Evolutionary conservation across 1,140 invertebrate genomes (phyloP), one percentile per base, ranked within the genome.

Genomic region (Thaumatotibia leucotreta): DNA sequence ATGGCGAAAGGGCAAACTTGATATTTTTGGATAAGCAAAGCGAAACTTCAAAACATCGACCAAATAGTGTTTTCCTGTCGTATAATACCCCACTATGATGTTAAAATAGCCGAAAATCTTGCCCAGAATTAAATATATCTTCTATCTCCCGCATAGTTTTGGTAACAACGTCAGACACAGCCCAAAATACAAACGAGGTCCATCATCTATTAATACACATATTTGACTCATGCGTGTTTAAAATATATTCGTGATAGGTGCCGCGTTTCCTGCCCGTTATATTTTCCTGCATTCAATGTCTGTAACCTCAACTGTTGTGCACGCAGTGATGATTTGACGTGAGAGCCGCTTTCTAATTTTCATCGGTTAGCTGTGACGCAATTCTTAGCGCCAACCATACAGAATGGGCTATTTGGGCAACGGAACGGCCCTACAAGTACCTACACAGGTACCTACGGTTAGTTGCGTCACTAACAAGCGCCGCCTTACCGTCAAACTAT

Each of bases 331-430:
- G 66, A 73, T 70, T 72, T 72, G 50, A 69, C 61, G 66, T 65
- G 17, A 69, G 65, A 69, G 67, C 73, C 73, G 66, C 77, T 79
- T 77, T 79, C 77, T 79, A 77, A 79, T 75, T 79, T 79, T 75
- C 73, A 73, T 73, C 61, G 69, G 66, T 74, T 70, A 64, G 50
- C 67, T 58, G 61, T 79, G 75, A 79, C 68, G 77, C 68, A 77
- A 77, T 64, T 58, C 27, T 63, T 68, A 68, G 65, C 68, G 68
- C 68, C 66, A 69, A 29, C 63, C 52, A 58, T 58, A 29, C 24
- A 58, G 52, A 72, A 71, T 69, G 66, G 66, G 66, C 68, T 72
- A 63, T 72, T 73, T 72, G 69, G 70, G 62, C 71, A 73, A 39
- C 61, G 45, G 68, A 72, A 39, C 61, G 45, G 68, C 64, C 68